A percentile compares a stretch with the other conserved stretches of the same genome.
phyloP scores from a whole-genome alignment of 2,888 invertebrate species.

The Oxycera nigricornis region DNA sequence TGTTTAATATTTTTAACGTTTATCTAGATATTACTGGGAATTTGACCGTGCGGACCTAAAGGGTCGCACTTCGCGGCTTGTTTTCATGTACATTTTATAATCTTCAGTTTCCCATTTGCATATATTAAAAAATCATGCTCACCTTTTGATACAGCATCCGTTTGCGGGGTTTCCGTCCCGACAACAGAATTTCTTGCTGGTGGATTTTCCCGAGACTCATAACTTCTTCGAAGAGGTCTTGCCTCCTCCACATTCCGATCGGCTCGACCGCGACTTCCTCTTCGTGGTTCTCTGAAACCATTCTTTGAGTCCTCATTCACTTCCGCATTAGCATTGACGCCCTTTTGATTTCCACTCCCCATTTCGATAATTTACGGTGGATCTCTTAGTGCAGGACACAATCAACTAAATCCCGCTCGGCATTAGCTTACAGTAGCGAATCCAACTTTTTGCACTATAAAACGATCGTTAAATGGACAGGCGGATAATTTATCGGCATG shows the following conservation, averaged over 20 bases:
- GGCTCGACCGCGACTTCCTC: background rate
- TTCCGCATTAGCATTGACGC: background rate
- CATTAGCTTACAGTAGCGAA: conserved; percentile 29
- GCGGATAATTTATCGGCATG: conserved; percentile 17
- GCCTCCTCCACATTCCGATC: conserved; percentile 26
- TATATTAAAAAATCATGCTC: too few species aligned
- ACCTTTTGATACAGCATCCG: background rate
- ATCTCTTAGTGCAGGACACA: background rate
- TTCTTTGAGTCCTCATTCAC: conserved; percentile 21
- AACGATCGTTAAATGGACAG: conserved; percentile 23
- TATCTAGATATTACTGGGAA: too few species aligned
- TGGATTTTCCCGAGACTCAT: background rate
- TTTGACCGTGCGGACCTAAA: too few species aligned
- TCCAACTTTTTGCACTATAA: background rate
- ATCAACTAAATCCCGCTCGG: background rate
- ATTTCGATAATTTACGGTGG: conserved; percentile 8
- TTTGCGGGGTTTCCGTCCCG: background rate
- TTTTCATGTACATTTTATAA: too few species aligned
- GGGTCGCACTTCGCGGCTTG: too few species aligned
- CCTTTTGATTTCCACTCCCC: conserved; percentile 24
- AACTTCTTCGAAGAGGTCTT: conserved; percentile 16
- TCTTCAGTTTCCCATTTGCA: too few species aligned
- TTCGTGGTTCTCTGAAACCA: conserved; percentile 21
- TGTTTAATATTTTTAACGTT: too few species aligned
- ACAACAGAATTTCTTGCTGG: background rate